These are phyloP conservation scores for Phrynocephalus forsythii DNA, from an alignment of 2,797 vertebrate genomes.

Conservation along the genomic window DNA sequence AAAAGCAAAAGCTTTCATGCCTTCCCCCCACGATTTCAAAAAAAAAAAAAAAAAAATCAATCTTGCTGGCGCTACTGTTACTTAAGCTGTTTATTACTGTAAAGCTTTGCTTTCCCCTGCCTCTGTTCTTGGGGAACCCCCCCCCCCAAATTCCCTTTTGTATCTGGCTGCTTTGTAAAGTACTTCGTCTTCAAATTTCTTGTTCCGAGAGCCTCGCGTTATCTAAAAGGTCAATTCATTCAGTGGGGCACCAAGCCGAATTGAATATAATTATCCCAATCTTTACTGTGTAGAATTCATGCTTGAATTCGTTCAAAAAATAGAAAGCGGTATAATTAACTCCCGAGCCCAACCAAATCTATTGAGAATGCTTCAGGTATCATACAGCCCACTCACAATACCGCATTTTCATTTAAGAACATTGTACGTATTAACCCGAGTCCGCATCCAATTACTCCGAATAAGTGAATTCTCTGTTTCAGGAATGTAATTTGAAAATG, in stretches of 20 bases:
- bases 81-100: slow-evolving; percentile 41
- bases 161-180: slow-evolving; percentile 88
- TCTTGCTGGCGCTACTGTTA: slow-evolving; percentile 64
- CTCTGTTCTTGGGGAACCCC: not conserved
- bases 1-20: slow-evolving; percentile 68
- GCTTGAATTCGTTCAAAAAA: slow-evolving; percentile 98
- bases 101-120: slow-evolving; percentile 46
- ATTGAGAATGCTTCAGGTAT: slow-evolving; percentile 97
- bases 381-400: slow-evolving; percentile 97
- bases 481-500: slow-evolving; percentile 97
- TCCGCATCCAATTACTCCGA: slow-evolving; percentile 99
- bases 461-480: slow-evolving; percentile 98
- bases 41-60: slow-evolving; percentile 65
- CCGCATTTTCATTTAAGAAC: slow-evolving; percentile 99
- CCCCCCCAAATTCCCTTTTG: slow-evolving; percentile 66
- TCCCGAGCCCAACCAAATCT: slow-evolving; percentile 89
- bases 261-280: slow-evolving; percentile 99
- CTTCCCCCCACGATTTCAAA: slow-evolving; percentile 38
- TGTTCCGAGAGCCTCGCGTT: slow-evolving; percentile 92
- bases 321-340: slow-evolving; percentile 91
- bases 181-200: slow-evolving; percentile 95
- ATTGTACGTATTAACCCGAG: slow-evolving; percentile 99
- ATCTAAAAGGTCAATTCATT: slow-evolving; percentile 99
- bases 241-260: slow-evolving; percentile 92
- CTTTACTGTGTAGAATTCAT: slow-evolving; percentile 97